Evolutionary conservation across 1,140 invertebrate species (phyloP).

Genomic region (Drosophila guanche): DNA sequence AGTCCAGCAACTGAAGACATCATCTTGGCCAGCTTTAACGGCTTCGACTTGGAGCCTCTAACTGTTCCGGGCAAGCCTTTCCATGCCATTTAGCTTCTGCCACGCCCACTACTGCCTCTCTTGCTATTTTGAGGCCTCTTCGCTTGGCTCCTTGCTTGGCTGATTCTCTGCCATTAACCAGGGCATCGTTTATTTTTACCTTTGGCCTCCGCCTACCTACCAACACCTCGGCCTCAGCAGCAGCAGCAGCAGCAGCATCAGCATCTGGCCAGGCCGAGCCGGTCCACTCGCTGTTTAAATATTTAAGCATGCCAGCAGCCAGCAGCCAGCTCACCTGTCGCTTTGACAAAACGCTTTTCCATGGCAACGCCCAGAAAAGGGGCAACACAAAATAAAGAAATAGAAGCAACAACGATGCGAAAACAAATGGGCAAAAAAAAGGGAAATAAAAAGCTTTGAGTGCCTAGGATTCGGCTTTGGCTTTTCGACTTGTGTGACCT

Average conservation of each 20-base stretch:
- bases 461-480: constrained; percentile 24
- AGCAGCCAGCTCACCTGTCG: constrained; percentile 27
- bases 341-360: constrained; percentile 55
- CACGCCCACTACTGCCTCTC: constrained; percentile 18
- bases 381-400: neutral
- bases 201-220: constrained; percentile 7
- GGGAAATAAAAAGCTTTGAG: constrained; percentile 3
- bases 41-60: neutral
- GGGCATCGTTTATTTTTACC: constrained; percentile 52
- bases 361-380: constrained; percentile 38
- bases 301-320: constrained; percentile 45
- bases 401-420: too few relatives aligned
- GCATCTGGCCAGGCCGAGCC: neutral
- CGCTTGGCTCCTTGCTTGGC: constrained; percentile 3
- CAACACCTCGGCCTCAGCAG: too few relatives aligned
- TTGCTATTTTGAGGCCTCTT: constrained; percentile 58
- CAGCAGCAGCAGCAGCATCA: constrained; percentile 5
- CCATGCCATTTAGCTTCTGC: constrained; percentile 61
- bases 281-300: constrained; percentile 52
- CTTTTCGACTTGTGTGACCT: constrained; percentile 24
- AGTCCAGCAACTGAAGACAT: neutral
- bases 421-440: constrained; percentile 2
- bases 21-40: neutral
- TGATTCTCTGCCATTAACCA: constrained; percentile 46
- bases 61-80: constrained; percentile 24